Conservation (phyloP, 2,888 invertebrate species). For the Drosophila paucipuncta region DNA sequence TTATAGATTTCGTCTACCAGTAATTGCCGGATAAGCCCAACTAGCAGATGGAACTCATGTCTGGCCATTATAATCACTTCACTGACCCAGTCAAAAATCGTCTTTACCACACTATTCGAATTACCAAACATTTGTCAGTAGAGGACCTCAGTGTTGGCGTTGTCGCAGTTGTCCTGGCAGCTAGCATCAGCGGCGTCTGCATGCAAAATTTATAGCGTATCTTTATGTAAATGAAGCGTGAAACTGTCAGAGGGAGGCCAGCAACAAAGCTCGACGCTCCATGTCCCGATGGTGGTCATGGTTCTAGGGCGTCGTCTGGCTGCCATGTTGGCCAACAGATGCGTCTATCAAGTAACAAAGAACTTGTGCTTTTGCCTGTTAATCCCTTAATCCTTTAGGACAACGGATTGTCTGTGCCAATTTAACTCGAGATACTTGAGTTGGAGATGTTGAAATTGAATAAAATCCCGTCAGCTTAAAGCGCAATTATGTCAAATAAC, state of each 20-base stretch:
- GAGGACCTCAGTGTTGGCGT: constrained; percentile 19
- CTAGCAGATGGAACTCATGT: constrained; percentile 14
- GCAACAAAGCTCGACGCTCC: constrained; percentile 14
- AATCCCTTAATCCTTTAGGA: constrained; percentile 70
- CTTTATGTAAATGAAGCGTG: constrained; percentile 70
- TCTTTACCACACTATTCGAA: constrained; percentile 32
- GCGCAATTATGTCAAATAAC: constrained; percentile 6
- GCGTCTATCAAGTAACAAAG: constrained; percentile 65
- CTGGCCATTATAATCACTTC: constrained; percentile 20
- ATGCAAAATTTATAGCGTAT: constrained; percentile 50
- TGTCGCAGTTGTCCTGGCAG: constrained; percentile 9
- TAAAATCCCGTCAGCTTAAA: constrained; percentile 33
- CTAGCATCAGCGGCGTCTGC: constrained; percentile 18
- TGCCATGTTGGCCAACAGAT: constrained; percentile 63
- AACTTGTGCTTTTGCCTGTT: constrained; percentile 57
- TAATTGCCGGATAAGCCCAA: constrained; percentile 6
- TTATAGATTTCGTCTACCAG: neutral
- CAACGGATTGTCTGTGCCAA: constrained; percentile 43
- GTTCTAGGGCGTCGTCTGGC: constrained; percentile 43
- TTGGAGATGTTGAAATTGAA: constrained; percentile 27
- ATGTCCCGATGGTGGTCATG: constrained; percentile 11
- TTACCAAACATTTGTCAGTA: constrained; percentile 46
- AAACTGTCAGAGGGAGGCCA: constrained; percentile 35
- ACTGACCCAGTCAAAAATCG: constrained; percentile 14
- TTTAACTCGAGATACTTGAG: constrained; percentile 6